phyloP scores from a whole-genome alignment of 1,140 invertebrate genomes.

The Formica exsecta region DNA sequence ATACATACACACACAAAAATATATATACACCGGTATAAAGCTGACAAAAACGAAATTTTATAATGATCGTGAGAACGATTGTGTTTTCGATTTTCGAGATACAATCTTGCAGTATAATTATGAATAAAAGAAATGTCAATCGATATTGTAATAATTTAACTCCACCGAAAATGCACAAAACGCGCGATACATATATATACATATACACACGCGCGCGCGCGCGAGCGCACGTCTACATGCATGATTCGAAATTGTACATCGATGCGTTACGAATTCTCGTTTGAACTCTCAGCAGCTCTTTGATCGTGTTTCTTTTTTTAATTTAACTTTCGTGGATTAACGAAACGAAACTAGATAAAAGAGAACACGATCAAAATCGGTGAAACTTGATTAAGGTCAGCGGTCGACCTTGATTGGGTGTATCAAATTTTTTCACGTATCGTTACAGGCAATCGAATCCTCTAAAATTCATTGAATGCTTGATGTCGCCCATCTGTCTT shows the following conservation, averaged over 20 bases:
- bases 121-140: neutral
- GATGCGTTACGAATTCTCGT: conserved; percentile 66
- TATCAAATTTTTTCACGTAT: conserved; percentile 23
- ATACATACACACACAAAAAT: neutral
- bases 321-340: conserved; percentile 31
- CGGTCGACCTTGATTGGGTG: conserved; percentile 52
- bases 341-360: neutral
- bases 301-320: conserved; percentile 7
- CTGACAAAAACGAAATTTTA: conserved; percentile 6
- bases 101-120: neutral
- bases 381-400: conserved; percentile 29
- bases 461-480: neutral
- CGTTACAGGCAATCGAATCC: neutral
- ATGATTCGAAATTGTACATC: conserved; percentile 30
- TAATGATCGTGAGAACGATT: conserved; percentile 35
- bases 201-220: neutral
- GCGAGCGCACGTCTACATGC: neutral
- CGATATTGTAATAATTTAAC: conserved; percentile 7
- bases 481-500: neutral
- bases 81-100: neutral
- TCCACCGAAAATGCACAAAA: neutral
- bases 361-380: neutral
- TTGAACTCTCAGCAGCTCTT: conserved; percentile 28
- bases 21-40: neutral
- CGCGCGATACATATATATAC: neutral